Conservation (phyloP, 2,797 vertebrate genomes). For the Scolopax rusticola region DNA sequence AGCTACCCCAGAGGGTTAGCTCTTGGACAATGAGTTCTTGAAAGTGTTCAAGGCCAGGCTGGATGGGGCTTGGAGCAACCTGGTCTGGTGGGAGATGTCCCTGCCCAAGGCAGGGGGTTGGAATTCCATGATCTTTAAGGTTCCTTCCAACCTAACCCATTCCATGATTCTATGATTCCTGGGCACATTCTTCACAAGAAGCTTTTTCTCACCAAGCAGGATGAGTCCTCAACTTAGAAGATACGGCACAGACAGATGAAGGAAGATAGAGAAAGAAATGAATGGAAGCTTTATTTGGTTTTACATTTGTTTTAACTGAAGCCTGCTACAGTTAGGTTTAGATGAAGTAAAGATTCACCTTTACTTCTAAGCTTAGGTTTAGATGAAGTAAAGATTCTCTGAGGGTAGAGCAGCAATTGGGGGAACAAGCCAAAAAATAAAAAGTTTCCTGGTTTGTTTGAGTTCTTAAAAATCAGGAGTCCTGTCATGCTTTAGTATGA, state of each 20-base stretch:
- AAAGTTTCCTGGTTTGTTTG: not conserved
- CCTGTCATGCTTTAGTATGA: not conserved
- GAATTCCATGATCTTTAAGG: too few relatives aligned
- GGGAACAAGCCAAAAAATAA: not conserved
- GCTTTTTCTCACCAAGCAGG: not conserved
- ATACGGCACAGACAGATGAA: not conserved
- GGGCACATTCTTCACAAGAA: not conserved
- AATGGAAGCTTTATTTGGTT: not conserved
- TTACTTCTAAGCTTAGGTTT: too few relatives aligned
- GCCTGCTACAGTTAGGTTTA: not conserved
- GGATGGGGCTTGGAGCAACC: too few relatives aligned
- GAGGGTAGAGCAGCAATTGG: not conserved
- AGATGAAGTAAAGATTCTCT: not conserved
- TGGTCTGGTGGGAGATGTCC: too few relatives aligned
- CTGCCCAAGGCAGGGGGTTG: too few relatives aligned
- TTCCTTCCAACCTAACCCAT: too few relatives aligned
- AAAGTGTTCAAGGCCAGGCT: too few relatives aligned
- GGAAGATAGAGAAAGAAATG: not conserved
- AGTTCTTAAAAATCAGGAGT: not conserved
- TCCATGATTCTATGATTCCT: not conserved
- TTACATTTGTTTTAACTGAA: not conserved
- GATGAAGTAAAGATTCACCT: not conserved
- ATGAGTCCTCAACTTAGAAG: not conserved
- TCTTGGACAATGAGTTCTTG: not conserved
- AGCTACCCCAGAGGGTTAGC: not conserved